phyloP scores from a whole-genome alignment of 2,797 vertebrate genomes.

The Remorina albescens region DNA sequence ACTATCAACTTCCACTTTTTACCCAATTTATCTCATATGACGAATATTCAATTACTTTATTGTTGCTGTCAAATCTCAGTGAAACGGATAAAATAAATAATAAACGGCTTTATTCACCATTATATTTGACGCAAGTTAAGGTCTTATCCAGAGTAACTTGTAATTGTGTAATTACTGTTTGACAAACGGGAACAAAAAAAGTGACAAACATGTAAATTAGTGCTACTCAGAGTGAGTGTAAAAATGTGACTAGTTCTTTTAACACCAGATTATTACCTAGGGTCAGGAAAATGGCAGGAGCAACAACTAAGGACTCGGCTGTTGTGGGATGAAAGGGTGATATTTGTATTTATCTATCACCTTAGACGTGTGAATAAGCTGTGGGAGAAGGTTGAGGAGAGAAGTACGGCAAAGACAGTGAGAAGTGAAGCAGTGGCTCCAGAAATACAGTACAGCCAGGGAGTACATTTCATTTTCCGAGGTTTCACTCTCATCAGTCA shows the following conservation, averaged over 20 bases:
- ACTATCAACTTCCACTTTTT: not conserved
- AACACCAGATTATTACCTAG: constrained; percentile 1
- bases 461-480: not conserved
- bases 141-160: too few species aligned
- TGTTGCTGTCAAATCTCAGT: not conserved
- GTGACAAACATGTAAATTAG: not conserved
- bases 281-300: not conserved
- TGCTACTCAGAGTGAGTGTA: constrained; percentile 4
- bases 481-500: not conserved
- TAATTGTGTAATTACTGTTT: not conserved
- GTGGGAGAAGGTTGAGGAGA: not conserved
- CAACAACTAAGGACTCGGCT: not conserved
- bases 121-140: too few species aligned
- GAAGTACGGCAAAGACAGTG: not conserved
- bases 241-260: constrained; percentile 1
- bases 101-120: too few species aligned
- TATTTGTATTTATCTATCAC: constrained; percentile 35
- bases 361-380: constrained; percentile 27
- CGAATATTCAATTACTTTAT: not conserved
- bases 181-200: not conserved
- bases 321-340: not conserved
- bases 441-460: not conserved
- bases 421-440: constrained; percentile 7
- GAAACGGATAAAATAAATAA: too few species aligned
- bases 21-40: not conserved